phyloP scores from a whole-genome alignment of 2,888 invertebrate genomes.

The Lottia scabra region DNA sequence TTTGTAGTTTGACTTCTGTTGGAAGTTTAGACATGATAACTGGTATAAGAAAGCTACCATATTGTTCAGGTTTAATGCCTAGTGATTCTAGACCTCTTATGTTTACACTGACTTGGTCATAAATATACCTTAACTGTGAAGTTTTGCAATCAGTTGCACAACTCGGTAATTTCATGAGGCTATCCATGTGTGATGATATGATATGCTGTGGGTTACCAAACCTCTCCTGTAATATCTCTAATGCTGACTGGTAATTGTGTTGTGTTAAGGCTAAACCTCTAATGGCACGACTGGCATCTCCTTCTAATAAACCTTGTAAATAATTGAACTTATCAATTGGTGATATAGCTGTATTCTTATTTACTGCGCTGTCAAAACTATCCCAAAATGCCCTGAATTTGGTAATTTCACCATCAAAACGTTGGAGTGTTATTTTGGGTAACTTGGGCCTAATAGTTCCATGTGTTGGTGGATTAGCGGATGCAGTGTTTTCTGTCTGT shows the following conservation, averaged over 20 bases:
- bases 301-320: conserved; percentile 8
- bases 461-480: not conserved
- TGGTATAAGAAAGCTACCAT: conserved; percentile 12
- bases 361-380: conserved; percentile 6
- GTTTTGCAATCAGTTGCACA: not conserved
- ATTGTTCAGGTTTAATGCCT: conserved; percentile 4
- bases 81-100: conserved; percentile 5
- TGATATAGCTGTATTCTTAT: not conserved
- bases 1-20: not conserved
- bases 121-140: conserved; percentile 4
- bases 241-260: not conserved
- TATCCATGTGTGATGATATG: conserved; percentile 6
- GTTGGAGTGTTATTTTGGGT: conserved; percentile 3
- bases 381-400: conserved; percentile 7
- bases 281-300: not conserved
- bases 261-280: not conserved
- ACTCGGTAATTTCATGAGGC: not conserved
- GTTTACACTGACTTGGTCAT: not conserved
- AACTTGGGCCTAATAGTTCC: conserved; percentile 1
- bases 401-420: not conserved
- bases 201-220: conserved; percentile 4
- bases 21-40: conserved; percentile 11
- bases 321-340: conserved; percentile 10
- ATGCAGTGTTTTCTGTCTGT: not conserved
- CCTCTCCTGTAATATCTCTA: conserved; percentile 5